Percentiles rank a stretch among this genome's conserved stretches.
Evolutionary conservation across 2,888 invertebrate species (phyloP).

Genomic region (Drosophila engyochracea): DNA sequence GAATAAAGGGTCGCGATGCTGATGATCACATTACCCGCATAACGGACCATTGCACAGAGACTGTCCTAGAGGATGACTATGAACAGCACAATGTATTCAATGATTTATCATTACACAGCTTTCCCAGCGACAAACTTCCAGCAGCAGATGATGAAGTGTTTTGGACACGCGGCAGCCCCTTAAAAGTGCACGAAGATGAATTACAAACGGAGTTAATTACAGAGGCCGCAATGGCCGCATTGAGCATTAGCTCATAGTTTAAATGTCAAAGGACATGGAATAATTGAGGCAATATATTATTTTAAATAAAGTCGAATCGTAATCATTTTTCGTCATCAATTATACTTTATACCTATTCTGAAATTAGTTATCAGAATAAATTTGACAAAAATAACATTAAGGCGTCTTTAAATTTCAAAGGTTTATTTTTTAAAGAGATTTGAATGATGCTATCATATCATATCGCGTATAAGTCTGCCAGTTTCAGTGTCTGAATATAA

Average conservation of each 20-base stretch:
- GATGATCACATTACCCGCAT: conserved; percentile 65
- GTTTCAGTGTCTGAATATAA: not conserved
- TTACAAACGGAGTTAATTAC: conserved; percentile 68
- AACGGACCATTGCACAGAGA: conserved; percentile 87
- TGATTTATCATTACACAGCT: conserved; percentile 91
- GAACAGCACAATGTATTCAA: conserved; percentile 91
- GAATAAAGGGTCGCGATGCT: conserved; percentile 21
- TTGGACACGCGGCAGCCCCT: conserved; percentile 44
- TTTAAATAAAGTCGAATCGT: not conserved
- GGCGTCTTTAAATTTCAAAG: not conserved
- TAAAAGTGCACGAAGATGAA: conserved; percentile 69
- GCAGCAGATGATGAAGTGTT: conserved; percentile 82
- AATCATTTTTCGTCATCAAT: not conserved
- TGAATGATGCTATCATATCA: too few relatives aligned
- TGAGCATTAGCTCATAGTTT: conserved; percentile 42
- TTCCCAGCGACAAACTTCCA: conserved; percentile 87
- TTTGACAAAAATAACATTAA: not conserved
- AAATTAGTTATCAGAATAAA: not conserved
- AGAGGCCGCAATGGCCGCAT: conserved; percentile 88
- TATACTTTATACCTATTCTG: not conserved
- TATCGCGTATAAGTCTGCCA: not conserved
- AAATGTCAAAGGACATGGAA: not conserved
- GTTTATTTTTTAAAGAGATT: not conserved
- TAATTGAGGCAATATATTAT: conserved; percentile 1
- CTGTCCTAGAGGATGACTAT: conserved; percentile 89